Conservation (phyloP, 92 coral and sea anemone species). For the Pocillopora grandis region DNA sequence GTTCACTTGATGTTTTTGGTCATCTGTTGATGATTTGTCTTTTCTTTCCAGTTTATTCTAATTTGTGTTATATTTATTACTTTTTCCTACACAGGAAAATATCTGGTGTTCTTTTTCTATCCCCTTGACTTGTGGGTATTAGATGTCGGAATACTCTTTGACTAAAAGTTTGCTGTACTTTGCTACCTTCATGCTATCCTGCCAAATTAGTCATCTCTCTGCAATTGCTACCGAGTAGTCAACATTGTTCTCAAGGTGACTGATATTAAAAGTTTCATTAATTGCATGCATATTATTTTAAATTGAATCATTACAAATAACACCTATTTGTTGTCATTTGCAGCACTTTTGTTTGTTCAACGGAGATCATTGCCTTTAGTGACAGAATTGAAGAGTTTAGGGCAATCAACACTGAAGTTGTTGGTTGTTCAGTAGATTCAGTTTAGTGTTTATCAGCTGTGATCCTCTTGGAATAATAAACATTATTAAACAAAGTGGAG, state of each 20-base stretch:
- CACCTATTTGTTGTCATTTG: background rate
- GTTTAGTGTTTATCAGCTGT: background rate
- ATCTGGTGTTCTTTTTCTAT: slow-evolving; percentile 95
- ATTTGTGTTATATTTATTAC: background rate
- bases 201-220: too few relatives aligned
- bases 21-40: background rate
- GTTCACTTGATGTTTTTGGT: too few relatives aligned
- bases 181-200: too few relatives aligned
- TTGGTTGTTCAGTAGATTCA: slow-evolving; percentile 96
- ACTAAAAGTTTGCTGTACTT: background rate
- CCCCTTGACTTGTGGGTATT: slow-evolving; percentile 97
- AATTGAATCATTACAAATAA: background rate
- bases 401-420: slow-evolving; percentile 92
- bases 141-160: background rate
- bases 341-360: slow-evolving; percentile 99
- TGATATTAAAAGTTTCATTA: background rate
- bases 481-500: too few relatives aligned
- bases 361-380: slow-evolving; percentile 99
- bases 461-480: background rate
- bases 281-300: too few relatives aligned
- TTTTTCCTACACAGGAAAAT: slow-evolving; percentile 75
- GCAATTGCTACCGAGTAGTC: too few relatives aligned
- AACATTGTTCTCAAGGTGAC: too few relatives aligned
- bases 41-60: background rate
- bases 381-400: slow-evolving; percentile 98